Evolutionary conservation across 1,140 invertebrate genomes (phyloP).

Genomic region (Drosophila ficusphila): DNA sequence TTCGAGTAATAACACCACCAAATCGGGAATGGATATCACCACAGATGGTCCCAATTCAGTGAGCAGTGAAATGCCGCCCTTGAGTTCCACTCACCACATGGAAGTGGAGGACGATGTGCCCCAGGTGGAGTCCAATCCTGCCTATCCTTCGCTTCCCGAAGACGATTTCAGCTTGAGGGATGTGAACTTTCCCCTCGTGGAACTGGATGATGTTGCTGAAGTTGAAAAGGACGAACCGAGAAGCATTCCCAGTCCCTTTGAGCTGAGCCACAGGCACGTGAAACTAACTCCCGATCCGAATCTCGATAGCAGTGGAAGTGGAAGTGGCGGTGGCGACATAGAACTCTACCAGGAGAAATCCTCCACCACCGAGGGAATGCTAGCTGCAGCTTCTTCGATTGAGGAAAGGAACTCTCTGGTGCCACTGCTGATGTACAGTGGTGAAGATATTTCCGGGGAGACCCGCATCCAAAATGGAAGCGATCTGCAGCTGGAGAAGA

Average conservation of each 20-base stretch:
- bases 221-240: constrained; percentile 64
- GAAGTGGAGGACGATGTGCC: constrained; percentile 74
- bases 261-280: constrained; percentile 42
- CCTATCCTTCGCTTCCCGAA: constrained; percentile 77
- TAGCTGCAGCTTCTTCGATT: constrained; percentile 9
- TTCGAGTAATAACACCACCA: neutral
- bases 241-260: constrained; percentile 56
- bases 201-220: constrained; percentile 64
- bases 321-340: constrained; percentile 62
- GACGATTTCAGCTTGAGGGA: constrained; percentile 78
- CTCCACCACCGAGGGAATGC: constrained; percentile 25
- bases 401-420: constrained; percentile 28
- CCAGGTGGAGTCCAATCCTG: constrained; percentile 78
- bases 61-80: constrained; percentile 31
- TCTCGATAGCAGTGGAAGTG: constrained; percentile 57
- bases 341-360: constrained; percentile 34
- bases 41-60: constrained; percentile 33
- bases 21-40: constrained; percentile 22
- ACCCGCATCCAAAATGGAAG: constrained; percentile 65
- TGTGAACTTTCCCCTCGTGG: constrained; percentile 73
- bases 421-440: constrained; percentile 65
- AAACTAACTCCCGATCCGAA: constrained; percentile 44
- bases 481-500: constrained; percentile 54
- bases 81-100: constrained; percentile 57
- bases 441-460: constrained; percentile 68